Conservation (phyloP, 2,888 invertebrate genomes). For the Lacanobia oleracea region DNA sequence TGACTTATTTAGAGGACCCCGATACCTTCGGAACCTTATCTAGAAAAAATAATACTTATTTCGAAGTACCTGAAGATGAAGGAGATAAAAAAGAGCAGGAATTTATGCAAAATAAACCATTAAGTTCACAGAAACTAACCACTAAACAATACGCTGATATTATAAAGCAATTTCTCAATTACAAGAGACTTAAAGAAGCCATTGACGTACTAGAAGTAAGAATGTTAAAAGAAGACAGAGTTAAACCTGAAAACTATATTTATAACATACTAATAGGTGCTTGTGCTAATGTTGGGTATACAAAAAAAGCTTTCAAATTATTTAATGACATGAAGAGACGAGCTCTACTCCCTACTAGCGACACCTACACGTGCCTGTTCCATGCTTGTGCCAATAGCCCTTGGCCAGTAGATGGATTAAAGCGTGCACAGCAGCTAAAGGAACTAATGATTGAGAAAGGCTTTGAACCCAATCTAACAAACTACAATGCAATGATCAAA, state of each 20-base stretch:
- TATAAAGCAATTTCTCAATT: slow-evolving; percentile 92
- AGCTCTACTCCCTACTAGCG: slow-evolving; percentile 92
- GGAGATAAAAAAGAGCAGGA: slow-evolving; percentile 92
- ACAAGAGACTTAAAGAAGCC: slow-evolving; percentile 94
- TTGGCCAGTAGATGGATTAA: slow-evolving; percentile 92
- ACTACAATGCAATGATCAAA: slow-evolving; percentile 97
- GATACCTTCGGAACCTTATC: slow-evolving; percentile 90
- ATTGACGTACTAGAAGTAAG: slow-evolving; percentile 94
- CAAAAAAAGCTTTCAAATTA: slow-evolving; percentile 96
- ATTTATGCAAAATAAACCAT: slow-evolving; percentile 88
- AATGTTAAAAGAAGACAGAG: slow-evolving; percentile 94
- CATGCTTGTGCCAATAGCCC: slow-evolving; percentile 97
- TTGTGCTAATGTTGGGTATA: slow-evolving; percentile 95
- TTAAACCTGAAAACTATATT: slow-evolving; percentile 94
- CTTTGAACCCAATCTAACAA: slow-evolving; percentile 93
- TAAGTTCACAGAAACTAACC: slow-evolving; percentile 88
- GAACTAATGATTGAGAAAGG: slow-evolving; percentile 93
- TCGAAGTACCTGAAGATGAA: slow-evolving; percentile 83
- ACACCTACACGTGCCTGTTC: slow-evolving; percentile 96
- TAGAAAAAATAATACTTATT: slow-evolving; percentile 64
- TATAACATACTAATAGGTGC: slow-evolving; percentile 96
- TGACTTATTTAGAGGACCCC: slow-evolving; percentile 86
- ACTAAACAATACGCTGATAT: slow-evolving; percentile 93
- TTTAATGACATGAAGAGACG: slow-evolving; percentile 96
- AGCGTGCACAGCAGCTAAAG: slow-evolving; percentile 92